Percentiles rank a stretch among this genome's conserved stretches.
Evolutionary conservation across 1,140 invertebrate species (phyloP).

Genomic region (Pogonus chalceus): DNA sequence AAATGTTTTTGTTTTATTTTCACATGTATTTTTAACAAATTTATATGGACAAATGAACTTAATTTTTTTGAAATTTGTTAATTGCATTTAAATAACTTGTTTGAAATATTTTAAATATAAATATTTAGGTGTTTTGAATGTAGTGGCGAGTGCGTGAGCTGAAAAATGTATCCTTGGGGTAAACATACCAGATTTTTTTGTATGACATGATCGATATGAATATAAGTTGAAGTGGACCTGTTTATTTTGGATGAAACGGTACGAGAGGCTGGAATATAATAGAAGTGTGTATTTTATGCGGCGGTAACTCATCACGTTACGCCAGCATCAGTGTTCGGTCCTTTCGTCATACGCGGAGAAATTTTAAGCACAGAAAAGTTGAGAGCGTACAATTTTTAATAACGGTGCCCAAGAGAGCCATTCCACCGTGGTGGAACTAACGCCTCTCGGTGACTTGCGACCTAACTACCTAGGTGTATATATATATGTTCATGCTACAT

Average conservation of each 20-base stretch:
- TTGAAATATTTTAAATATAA: too few relatives aligned
- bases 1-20: too few relatives aligned
- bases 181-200: too few relatives aligned
- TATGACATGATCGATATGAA: too few relatives aligned
- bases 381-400: slow-evolving; percentile 4
- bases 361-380: slow-evolving; percentile 6
- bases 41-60: too few relatives aligned
- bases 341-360: not conserved
- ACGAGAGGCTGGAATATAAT: not conserved
- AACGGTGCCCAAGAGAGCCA: not conserved
- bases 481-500: too few relatives aligned
- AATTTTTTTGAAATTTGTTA: too few relatives aligned
- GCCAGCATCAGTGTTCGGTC: not conserved
- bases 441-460: not conserved
- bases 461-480: not conserved
- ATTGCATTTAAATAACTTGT: too few relatives aligned
- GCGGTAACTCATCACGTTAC: not conserved
- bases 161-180: too few relatives aligned
- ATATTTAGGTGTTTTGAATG: too few relatives aligned
- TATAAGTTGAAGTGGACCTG: not conserved
- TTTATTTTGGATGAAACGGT: not conserved
- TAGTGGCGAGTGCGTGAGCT: too few relatives aligned
- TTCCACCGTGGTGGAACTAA: not conserved
- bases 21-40: too few relatives aligned
- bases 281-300: not conserved